Evolutionary conservation across 2,888 invertebrate species (phyloP).

Genomic region (Andrena dorsata): DNA sequence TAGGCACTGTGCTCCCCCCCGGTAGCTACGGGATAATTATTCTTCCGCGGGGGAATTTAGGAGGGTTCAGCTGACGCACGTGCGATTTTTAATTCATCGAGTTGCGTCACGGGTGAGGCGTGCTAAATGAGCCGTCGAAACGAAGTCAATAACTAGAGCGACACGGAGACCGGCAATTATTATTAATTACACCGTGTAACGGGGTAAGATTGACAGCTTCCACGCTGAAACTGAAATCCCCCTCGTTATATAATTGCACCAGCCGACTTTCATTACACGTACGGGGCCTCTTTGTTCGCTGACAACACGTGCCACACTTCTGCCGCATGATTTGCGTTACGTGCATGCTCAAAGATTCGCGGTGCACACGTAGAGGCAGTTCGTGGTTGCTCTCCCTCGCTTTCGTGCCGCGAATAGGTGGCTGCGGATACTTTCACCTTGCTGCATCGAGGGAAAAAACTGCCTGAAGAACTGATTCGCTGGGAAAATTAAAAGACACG

Average conservation of each 20-base stretch:
- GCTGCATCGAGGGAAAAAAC: conserved; percentile 36
- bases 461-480: conserved; percentile 12
- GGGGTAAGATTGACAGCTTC: conserved; percentile 42
- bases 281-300: conserved; percentile 15
- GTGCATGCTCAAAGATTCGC: conserved; percentile 48
- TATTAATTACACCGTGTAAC: conserved; percentile 46
- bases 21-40: not conserved
- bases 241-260: conserved; percentile 48
- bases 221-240: conserved; percentile 54
- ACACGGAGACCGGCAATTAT: conserved; percentile 40
- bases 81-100: not conserved
- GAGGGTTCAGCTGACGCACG: not conserved
- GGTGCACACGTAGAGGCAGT: conserved; percentile 48
- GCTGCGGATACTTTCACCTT: conserved; percentile 65
- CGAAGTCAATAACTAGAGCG: conserved; percentile 26
- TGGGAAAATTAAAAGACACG: conserved; percentile 53
- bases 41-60: not conserved
- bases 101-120: conserved; percentile 1
- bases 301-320: conserved; percentile 63
- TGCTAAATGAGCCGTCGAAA: conserved; percentile 41
- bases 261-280: conserved; percentile 34
- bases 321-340: conserved; percentile 61
- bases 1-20: not conserved
- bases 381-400: conserved; percentile 51
- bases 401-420: conserved; percentile 52